Evolutionary conservation across 2,888 invertebrate species (phyloP).

Genomic region (Agrotis clavis): DNA sequence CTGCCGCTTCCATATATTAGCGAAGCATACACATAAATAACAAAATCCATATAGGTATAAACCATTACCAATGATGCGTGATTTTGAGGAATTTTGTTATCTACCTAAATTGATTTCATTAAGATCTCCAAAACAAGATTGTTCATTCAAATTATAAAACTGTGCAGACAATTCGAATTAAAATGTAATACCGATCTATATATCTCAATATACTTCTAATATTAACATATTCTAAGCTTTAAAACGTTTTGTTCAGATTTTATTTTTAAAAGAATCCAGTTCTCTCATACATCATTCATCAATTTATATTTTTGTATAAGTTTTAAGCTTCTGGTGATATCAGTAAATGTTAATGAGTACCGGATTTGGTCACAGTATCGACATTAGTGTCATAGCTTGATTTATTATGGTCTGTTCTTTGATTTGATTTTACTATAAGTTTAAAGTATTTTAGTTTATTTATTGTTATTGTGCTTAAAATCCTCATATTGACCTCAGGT

Average conservation of each 20-base stretch:
- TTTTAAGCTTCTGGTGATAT: conserved; percentile 86
- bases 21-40: conserved; percentile 22
- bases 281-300: conserved; percentile 85
- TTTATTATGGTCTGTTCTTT: conserved; percentile 75
- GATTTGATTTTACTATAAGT: conserved; percentile 68
- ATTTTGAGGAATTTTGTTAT: conserved; percentile 40
- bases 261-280: conserved; percentile 55
- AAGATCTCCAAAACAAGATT: conserved; percentile 25
- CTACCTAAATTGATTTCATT: conserved; percentile 34
- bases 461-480: conserved; percentile 67
- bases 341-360: conserved; percentile 84
- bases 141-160: conserved; percentile 31
- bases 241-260: conserved; percentile 64
- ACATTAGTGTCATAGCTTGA: conserved; percentile 83
- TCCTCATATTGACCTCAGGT: conserved; percentile 43
- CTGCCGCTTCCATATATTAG: conserved; percentile 29
- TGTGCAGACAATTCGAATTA: conserved; percentile 20
- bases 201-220: conserved; percentile 40
- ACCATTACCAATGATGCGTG: conserved; percentile 22
- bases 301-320: conserved; percentile 81
- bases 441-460: conserved; percentile 62
- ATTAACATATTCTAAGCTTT: conserved; percentile 50
- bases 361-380: conserved; percentile 78
- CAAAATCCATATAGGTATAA: conserved; percentile 22
- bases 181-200: conserved; percentile 39